phyloP scores from a whole-genome alignment of 1,140 invertebrate species.

The Drosophila albomicans region DNA sequence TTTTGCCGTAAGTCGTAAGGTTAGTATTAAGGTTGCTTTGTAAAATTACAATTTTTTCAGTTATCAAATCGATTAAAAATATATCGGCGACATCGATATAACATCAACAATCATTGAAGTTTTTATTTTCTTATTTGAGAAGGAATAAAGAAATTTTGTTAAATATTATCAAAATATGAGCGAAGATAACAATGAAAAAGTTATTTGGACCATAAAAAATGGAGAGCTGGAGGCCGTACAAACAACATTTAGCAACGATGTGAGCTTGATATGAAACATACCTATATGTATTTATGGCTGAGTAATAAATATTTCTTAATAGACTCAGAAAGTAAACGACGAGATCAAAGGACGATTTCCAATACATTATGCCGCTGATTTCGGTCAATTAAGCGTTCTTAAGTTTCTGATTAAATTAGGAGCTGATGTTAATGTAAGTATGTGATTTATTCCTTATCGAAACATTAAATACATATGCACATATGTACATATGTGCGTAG shows the following conservation, averaged over 20 bases:
- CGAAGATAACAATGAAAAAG: constrained; percentile 62
- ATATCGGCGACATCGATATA: constrained; percentile 25
- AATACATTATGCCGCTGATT: constrained; percentile 97
- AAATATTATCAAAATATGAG: constrained; percentile 53
- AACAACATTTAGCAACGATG: constrained; percentile 91
- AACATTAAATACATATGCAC: constrained; percentile 4
- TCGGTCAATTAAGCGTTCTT: constrained; percentile 96
- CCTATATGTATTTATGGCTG: background rate
- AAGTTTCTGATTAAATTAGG: constrained; percentile 94
- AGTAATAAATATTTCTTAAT: constrained; percentile 11
- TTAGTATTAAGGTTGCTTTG: too few species aligned
- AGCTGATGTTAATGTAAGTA: constrained; percentile 93
- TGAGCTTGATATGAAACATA: constrained; percentile 82
- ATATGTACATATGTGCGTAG: background rate
- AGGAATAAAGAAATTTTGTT: constrained; percentile 5
- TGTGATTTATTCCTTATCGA: background rate
- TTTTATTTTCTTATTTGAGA: constrained; percentile 30
- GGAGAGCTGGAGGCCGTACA: constrained; percentile 96
- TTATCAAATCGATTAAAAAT: background rate
- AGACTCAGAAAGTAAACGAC: constrained; percentile 92
- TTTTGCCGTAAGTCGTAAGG: too few species aligned
- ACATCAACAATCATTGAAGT: constrained; percentile 19
- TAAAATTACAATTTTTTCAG: background rate
- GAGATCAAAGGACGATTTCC: constrained; percentile 94
- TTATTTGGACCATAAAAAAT: constrained; percentile 92